Evolutionary conservation across 2,797 vertebrate genomes (phyloP).

Genomic region (Okamejei kenojei): DNA sequence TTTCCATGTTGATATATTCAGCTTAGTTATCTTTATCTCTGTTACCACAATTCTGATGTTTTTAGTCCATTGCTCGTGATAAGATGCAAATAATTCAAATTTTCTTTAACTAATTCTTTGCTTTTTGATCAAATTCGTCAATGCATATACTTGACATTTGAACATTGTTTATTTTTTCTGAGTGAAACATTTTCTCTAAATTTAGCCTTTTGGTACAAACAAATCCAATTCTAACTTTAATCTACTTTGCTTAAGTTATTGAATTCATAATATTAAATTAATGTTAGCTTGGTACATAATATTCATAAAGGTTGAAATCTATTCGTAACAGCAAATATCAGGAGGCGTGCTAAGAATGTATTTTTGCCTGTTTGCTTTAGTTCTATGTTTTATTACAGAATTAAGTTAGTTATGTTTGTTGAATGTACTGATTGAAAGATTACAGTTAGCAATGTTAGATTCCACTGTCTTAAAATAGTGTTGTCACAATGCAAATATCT

Average conservation of each 20-base stretch:
- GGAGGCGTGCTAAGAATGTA: no score
- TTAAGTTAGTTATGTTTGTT: neutral
- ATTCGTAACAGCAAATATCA: neutral
- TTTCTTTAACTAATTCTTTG: neutral
- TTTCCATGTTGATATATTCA: neutral
- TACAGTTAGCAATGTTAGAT: neutral
- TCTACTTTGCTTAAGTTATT: neutral
- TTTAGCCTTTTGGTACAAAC: neutral
- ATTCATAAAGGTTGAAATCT: neutral
- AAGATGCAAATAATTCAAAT: neutral
- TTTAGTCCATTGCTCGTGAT: neutral
- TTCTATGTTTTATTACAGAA: neutral
- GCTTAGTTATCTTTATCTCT: neutral
- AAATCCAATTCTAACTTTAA: neutral
- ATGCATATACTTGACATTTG: neutral
- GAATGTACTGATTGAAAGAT: neutral
- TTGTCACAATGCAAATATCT: neutral
- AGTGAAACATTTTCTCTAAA: neutral
- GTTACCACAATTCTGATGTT: neutral
- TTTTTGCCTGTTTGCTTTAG: neutral
- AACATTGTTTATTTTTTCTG: neutral
- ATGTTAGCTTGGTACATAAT: neutral
- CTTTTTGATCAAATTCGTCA: neutral
- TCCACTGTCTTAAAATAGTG: neutral
- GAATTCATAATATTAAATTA: neutral